These are phyloP conservation scores for Telmatochromis bifrenatus DNA, from an alignment of 2,113 vertebrate species.

Conservation along the genomic window DNA sequence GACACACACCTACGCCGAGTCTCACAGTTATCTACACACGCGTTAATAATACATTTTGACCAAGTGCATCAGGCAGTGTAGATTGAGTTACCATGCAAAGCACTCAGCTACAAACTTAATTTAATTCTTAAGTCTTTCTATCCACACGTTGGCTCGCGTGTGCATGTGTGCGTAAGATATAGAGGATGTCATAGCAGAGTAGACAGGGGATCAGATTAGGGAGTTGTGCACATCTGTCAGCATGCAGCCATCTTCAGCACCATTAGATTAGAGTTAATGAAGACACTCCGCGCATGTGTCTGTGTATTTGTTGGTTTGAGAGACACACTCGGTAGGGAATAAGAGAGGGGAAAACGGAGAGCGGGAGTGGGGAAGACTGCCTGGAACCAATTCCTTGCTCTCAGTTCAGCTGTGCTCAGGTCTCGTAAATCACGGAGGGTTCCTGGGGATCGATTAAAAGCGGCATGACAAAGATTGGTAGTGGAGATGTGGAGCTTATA, in stretches of 20 bases:
- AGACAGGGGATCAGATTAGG: constrained; percentile 68
- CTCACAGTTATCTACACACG: constrained; percentile 9
- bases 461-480: constrained; percentile 29
- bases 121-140: constrained; percentile 40
- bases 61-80: constrained; percentile 33
- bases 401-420: constrained; percentile 40
- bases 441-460: constrained; percentile 52
- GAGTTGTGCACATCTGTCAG: constrained; percentile 67
- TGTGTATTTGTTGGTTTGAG: constrained; percentile 40
- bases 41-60: constrained; percentile 60
- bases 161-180: constrained; percentile 35
- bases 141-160: neutral
- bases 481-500: constrained; percentile 10
- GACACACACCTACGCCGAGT: constrained; percentile 30
- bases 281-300: constrained; percentile 45
- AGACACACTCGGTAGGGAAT: neutral
- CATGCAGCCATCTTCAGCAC: constrained; percentile 51
- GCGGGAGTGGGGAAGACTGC: neutral
- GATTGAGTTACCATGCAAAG: constrained; percentile 69
- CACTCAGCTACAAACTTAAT: constrained; percentile 58
- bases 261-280: constrained; percentile 70
- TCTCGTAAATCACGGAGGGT: constrained; percentile 44
- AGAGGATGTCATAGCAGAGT: constrained; percentile 57
- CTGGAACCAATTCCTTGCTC: constrained; percentile 20
- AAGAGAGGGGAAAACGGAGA: neutral